Evolutionary conservation across 1,140 invertebrate genomes (phyloP).

Genomic region (Drosophila obscura): DNA sequence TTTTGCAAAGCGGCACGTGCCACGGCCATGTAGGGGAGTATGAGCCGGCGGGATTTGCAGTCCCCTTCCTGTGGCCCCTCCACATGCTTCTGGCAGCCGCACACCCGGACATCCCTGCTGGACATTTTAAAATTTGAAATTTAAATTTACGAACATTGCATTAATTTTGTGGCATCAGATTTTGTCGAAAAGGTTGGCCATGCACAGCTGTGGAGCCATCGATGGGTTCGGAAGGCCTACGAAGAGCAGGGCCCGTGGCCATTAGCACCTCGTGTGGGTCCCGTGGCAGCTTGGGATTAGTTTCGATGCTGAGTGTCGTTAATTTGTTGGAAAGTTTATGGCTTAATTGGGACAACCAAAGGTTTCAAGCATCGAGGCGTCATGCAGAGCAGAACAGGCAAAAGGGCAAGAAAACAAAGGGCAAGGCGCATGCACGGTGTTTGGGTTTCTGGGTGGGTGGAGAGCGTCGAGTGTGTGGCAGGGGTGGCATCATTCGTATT

Average conservation of each 20-base stretch:
- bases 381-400: constrained; percentile 2
- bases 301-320: constrained; percentile 42
- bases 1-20: constrained; percentile 4
- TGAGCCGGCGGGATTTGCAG: neutral
- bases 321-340: constrained; percentile 43
- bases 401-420: constrained; percentile 3
- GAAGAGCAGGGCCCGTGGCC: neutral
- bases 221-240: neutral
- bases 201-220: constrained; percentile 35
- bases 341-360: constrained; percentile 33
- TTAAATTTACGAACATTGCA: constrained; percentile 73
- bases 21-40: neutral
- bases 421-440: constrained; percentile 2
- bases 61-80: neutral
- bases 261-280: neutral
- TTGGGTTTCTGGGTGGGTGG: neutral
- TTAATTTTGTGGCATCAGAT: constrained; percentile 62
- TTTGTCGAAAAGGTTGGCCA: constrained; percentile 55
- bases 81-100: too few species aligned
- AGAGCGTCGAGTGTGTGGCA: neutral
- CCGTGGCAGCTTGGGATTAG: constrained; percentile 41
- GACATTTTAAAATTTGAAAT: constrained; percentile 71
- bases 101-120: neutral
- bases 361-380: constrained; percentile 23
- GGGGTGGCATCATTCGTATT: constrained; percentile 13